phyloP scores from a whole-genome alignment of 2,113 vertebrate genomes.

The Coreoperca whiteheadi region DNA sequence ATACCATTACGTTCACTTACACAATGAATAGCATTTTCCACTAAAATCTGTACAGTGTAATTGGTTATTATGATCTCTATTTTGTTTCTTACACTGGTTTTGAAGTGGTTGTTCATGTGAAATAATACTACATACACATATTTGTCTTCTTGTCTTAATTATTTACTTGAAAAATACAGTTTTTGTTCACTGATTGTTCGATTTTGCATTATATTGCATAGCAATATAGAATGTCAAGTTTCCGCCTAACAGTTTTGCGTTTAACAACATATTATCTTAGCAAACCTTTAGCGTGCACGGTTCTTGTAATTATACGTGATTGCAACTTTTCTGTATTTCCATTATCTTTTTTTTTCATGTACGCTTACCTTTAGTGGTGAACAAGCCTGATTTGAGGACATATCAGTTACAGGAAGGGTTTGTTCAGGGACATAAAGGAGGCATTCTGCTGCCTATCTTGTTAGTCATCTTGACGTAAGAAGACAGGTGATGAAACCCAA shows the following conservation, averaged over 20 bases:
- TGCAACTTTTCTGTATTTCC: background rate
- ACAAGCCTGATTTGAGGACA: constrained; percentile 6
- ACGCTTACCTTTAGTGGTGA: constrained; percentile 27
- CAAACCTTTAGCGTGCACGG: background rate
- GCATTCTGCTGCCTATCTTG: constrained; percentile 63
- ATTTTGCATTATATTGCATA: background rate
- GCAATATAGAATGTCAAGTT: background rate
- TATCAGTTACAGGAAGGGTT: constrained; percentile 63
- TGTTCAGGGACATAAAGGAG: constrained; percentile 59
- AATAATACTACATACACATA: background rate
- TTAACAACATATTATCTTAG: background rate
- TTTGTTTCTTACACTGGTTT: background rate
- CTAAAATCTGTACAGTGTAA: background rate
- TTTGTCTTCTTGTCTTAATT: background rate
- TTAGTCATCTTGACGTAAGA: constrained; percentile 73
- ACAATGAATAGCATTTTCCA: background rate
- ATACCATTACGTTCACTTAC: background rate
- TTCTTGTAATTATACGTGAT: background rate
- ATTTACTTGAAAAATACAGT: background rate
- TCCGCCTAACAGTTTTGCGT: background rate
- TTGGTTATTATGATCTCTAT: background rate
- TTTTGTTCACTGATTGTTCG: background rate
- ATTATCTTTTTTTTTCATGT: background rate
- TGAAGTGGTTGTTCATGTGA: background rate
- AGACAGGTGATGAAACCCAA: constrained; percentile 40